Evolutionary conservation across 2,113 vertebrate species (phyloP), one percentile per base, ranked within the genome.

Genomic region (Phaetusa simplex): DNA sequence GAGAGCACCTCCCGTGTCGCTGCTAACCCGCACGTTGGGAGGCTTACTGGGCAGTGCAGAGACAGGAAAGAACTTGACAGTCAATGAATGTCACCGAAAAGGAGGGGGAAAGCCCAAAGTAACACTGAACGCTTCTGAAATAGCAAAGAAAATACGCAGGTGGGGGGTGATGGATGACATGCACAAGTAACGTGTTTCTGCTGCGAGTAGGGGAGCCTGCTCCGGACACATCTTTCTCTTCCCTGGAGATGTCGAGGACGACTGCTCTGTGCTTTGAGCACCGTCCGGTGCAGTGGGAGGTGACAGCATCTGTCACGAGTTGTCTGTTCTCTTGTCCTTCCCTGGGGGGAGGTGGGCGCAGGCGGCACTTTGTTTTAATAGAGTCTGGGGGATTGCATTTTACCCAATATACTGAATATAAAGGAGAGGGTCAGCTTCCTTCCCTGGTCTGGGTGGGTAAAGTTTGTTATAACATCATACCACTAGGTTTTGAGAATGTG

Each of bases 1-100:
- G 13, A 16, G 4, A 52, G 56, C 62, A 45, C 1, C 34, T 52
- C 32, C 40, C 1, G 8, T 4, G 15, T 6, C 1, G 7, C 55
- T 66, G 82, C 43, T 21, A n/a, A 3, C 56, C 56, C 12, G 2
- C 19, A 1, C 1, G 5, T 29, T 5, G 43, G 0, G 13, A 49
- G 38, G 40, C 13, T 59, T 1, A 6, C 59, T 23, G 52, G 12
- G 21, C 1, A 2, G 20, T 2, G 64, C 78, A 9, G 83, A 38
- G 83, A 13, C 5, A 6, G 49, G 45, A 36, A 32, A 64, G 38
- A 30, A 14, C 64, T 1, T 16, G 40, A 14, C 53, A 36, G 69
- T 30, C 72, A 11, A 16, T 11, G 50, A 74, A 40, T 47, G 49
- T 23, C 67, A 43, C 15, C 1, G 2, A 26, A 16, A 55, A 16